These are phyloP conservation scores for Pseudopipra pipra DNA, from an alignment of 2,113 vertebrate species.

Conservation along the genomic window DNA sequence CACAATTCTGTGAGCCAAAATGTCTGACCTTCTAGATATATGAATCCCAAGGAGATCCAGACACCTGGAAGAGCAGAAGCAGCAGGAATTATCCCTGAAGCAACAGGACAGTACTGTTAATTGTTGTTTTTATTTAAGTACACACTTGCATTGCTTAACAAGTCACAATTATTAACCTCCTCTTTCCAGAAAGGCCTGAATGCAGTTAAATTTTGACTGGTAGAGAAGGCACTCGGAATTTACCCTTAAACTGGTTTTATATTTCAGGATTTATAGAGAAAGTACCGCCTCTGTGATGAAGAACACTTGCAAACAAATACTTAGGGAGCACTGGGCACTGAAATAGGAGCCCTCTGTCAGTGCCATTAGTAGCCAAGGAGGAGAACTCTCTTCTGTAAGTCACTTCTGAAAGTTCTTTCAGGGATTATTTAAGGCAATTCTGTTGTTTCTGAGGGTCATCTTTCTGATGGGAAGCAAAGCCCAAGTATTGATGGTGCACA, in stretches of 20 bases:
- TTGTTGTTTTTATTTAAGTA: background rate
- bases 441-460: background rate
- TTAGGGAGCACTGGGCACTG: background rate
- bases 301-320: background rate
- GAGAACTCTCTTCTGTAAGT: background rate
- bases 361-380: background rate
- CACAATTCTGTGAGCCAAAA: no score
- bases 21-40: background rate
- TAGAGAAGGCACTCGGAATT: background rate
- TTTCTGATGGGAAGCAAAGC: background rate
- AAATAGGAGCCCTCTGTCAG: background rate
- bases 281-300: background rate
- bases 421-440: background rate
- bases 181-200: background rate
- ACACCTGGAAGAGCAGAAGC: background rate
- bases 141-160: accelerated
- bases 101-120: background rate
- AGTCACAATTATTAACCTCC: background rate
- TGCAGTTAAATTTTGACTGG: background rate
- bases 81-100: background rate
- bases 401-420: background rate
- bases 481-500: background rate
- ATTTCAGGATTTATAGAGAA: background rate
- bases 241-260: background rate
- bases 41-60: background rate